phyloP scores from a whole-genome alignment of 2,113 vertebrate species.

The Ptyas mucosa region DNA sequence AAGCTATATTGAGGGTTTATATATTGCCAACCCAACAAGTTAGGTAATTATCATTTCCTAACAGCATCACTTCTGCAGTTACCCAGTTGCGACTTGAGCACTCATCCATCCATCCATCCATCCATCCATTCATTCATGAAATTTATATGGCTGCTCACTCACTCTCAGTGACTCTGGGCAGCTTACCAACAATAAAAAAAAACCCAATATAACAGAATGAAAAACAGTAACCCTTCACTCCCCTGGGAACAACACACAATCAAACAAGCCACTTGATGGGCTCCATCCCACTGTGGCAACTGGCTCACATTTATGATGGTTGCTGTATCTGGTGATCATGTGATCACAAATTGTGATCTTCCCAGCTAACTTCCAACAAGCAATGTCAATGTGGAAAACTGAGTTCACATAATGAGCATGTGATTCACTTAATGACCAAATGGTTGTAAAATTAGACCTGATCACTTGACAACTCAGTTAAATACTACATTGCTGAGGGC shows the following conservation, averaged over 20 bases:
- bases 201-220: neutral
- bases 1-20: no score
- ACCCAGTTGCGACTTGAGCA: neutral
- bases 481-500: neutral
- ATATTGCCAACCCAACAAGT: no score
- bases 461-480: neutral
- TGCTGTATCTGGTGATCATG: neutral
- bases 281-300: neutral
- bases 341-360: neutral
- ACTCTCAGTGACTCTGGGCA: neutral
- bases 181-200: no score
- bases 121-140: neutral
- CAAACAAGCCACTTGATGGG: neutral
- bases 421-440: neutral
- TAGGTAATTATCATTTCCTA: no score
- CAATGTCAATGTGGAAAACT: neutral
- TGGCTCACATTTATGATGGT: neutral
- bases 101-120: neutral
- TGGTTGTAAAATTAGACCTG: neutral
- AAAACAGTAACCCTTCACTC: neutral
- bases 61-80: neutral
- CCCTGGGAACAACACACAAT: neutral
- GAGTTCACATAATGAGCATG: neutral
- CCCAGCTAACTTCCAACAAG: neutral
- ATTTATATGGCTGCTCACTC: neutral